Conservation (phyloP, 2,888 invertebrate genomes). For the Abrostola tripartita region DNA sequence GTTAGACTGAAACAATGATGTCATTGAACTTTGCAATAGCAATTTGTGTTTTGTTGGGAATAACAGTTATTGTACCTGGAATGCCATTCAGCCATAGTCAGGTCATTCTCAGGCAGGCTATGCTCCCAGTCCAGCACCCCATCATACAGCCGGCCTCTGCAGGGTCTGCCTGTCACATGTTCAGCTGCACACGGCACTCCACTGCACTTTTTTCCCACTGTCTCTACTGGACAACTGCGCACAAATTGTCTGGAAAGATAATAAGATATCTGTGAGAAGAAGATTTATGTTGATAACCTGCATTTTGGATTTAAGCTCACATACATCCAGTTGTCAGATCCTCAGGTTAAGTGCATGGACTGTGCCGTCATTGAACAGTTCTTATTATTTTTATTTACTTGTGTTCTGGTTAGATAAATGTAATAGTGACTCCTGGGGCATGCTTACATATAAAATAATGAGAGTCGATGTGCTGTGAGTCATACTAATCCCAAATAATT, state of each 20-base stretch:
- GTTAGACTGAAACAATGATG: not conserved
- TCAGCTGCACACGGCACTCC: slow-evolving; percentile 91
- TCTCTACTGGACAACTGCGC: slow-evolving; percentile 91
- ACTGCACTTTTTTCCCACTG: slow-evolving; percentile 92
- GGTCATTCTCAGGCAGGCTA: slow-evolving; percentile 95
- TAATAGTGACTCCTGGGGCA: too few relatives aligned
- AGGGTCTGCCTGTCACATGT: slow-evolving; percentile 92
- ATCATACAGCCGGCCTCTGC: slow-evolving; percentile 96
- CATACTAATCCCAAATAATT: too few relatives aligned
- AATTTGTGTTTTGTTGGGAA: too few relatives aligned
- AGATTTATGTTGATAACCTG: not conserved
- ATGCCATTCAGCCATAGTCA: slow-evolving; percentile 94
- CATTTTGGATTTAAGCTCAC: not conserved
- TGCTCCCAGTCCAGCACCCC: slow-evolving; percentile 99
- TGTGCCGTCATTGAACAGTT: too few relatives aligned
- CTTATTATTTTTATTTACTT: too few relatives aligned
- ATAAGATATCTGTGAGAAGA: not conserved
- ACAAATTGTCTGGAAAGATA: slow-evolving; percentile 92
- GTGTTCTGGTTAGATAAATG: too few relatives aligned
- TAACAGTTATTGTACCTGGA: slow-evolving; percentile 91
- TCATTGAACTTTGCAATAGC: not conserved
- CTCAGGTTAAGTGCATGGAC: too few relatives aligned
- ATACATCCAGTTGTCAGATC: too few relatives aligned
- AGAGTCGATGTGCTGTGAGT: too few relatives aligned
- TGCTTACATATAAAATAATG: too few relatives aligned